These are phyloP conservation scores for Dendronephthya gigantea DNA, from an alignment of 64 coral and sea anemone genomes.

Conservation along the genomic window DNA sequence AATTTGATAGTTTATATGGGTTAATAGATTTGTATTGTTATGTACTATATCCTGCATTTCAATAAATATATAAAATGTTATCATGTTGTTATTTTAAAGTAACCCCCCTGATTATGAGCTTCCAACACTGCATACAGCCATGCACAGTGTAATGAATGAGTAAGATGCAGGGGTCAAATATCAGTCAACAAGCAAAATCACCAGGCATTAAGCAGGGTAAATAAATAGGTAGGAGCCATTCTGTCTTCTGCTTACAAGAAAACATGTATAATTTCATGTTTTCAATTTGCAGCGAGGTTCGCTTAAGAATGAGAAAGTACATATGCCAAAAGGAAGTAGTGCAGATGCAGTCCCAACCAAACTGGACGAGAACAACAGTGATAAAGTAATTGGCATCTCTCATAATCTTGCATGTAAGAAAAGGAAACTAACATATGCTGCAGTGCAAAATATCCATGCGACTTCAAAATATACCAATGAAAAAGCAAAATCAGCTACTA, in stretches of 20 bases:
- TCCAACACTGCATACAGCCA: neutral
- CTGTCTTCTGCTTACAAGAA: no score
- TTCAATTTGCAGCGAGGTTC: constrained; percentile 31
- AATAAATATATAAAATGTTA: neutral
- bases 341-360: constrained; percentile 32
- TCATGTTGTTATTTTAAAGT: neutral
- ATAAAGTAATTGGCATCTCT: constrained; percentile 31
- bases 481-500: constrained; percentile 16
- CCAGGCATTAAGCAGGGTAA: no score
- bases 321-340: constrained; percentile 34
- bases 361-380: constrained; percentile 50
- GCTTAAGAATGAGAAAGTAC: constrained; percentile 45
- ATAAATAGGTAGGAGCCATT: no score
- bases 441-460: constrained; percentile 25
- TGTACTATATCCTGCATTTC: neutral
- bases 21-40: neutral
- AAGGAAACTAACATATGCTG: constrained; percentile 43
- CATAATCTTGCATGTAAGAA: constrained; percentile 39
- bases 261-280: constrained; percentile 3
- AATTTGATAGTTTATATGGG: neutral
- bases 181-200: no score
- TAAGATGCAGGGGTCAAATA: no score
- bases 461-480: neutral
- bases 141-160: no score
- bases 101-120: no score